Conservation (phyloP, 1,140 invertebrate genomes). For the Asobara japonica region DNA sequence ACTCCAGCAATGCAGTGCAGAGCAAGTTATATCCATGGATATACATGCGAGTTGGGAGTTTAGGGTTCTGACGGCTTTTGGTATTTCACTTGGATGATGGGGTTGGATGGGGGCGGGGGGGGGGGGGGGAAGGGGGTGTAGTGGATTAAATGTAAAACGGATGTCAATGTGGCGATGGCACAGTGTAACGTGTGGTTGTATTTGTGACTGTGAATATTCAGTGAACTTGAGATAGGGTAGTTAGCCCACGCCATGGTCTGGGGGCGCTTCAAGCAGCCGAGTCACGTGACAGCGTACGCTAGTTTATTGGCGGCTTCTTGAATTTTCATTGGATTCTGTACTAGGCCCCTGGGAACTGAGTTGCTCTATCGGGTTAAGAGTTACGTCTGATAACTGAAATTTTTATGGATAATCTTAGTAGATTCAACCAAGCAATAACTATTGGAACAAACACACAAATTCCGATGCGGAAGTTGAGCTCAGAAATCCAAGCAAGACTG, state of each 20-base stretch:
- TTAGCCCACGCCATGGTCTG: background rate
- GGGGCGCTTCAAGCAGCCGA: background rate
- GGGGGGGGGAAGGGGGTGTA: background rate
- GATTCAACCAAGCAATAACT: too few relatives aligned
- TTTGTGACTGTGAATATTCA: background rate
- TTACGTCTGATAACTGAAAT: background rate
- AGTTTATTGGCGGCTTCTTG: background rate
- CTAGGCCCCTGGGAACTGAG: background rate
- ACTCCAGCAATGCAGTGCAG: background rate
- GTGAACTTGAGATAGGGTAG: background rate
- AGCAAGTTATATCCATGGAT: background rate
- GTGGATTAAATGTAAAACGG: conserved; percentile 6
- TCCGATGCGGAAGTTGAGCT: too few relatives aligned
- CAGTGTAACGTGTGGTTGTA: background rate
- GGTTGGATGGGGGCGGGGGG: background rate
- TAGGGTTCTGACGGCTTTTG: conserved; percentile 1
- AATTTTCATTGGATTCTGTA: background rate
- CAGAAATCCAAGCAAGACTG: too few relatives aligned
- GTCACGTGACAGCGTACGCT: background rate
- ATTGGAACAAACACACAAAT: too few relatives aligned
- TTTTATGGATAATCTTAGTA: too few relatives aligned
- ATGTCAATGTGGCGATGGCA: conserved; percentile 11
- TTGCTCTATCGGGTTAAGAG: background rate
- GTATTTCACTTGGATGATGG: conserved; percentile 1
- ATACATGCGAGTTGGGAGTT: background rate